Conservation (phyloP, 2,113 vertebrate species). For the Ammospiza caudacuta region DNA sequence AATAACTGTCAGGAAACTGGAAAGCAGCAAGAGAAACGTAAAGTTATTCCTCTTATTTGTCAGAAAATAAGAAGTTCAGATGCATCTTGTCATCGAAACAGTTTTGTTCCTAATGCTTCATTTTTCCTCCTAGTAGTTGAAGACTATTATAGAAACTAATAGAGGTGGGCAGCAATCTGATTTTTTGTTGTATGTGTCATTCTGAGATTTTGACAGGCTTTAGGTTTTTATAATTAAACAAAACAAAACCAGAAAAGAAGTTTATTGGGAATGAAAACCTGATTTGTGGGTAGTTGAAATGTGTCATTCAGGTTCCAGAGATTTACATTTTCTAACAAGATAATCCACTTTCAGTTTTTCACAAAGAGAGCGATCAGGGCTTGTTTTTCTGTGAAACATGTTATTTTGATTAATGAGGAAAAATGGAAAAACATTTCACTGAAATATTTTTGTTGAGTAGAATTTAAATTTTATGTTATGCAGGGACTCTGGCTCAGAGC, state of each 20-base stretch:
- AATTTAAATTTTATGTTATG: slow-evolving; percentile 14
- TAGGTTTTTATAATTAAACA: slow-evolving; percentile 44
- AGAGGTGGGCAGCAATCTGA: slow-evolving; percentile 51
- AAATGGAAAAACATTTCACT: slow-evolving; percentile 37
- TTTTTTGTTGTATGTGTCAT: slow-evolving; percentile 51
- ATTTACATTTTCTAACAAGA: slow-evolving; percentile 31
- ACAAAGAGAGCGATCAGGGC: slow-evolving; percentile 8
- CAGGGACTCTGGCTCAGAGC: neutral
- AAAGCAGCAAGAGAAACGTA: slow-evolving; percentile 9
- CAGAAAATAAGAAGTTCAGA: slow-evolving; percentile 52
- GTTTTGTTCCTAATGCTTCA: slow-evolving; percentile 57
- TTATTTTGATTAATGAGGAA: slow-evolving; percentile 59
- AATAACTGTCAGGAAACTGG: slow-evolving; percentile 49
- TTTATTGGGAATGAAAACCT: slow-evolving; percentile 33
- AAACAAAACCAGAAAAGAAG: slow-evolving; percentile 35
- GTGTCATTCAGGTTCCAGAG: slow-evolving; percentile 29
- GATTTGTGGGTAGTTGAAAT: slow-evolving; percentile 46
- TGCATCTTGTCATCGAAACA: slow-evolving; percentile 49
- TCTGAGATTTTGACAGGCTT: slow-evolving; percentile 45
- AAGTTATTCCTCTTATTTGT: slow-evolving; percentile 41
- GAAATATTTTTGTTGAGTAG: slow-evolving; percentile 31
- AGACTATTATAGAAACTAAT: slow-evolving; percentile 55
- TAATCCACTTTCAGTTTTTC: slow-evolving; percentile 25
- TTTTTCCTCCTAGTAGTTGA: slow-evolving; percentile 40
- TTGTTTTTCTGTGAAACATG: slow-evolving; percentile 14